Evolutionary conservation across 2,113 vertebrate genomes (phyloP).

Genomic region (Montifringilla adamsi): DNA sequence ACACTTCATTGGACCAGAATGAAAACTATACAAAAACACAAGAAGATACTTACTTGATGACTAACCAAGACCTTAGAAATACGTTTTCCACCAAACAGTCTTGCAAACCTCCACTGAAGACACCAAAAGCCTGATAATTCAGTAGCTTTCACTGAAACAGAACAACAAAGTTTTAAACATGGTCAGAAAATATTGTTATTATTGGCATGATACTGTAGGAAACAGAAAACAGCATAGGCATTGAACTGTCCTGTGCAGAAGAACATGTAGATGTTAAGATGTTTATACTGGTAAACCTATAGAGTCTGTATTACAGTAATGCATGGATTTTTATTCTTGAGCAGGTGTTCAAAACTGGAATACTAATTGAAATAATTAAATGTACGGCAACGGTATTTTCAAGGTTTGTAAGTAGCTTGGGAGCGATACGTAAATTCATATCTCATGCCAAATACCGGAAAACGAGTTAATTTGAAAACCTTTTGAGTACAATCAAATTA

Average conservation of each 20-base stretch:
- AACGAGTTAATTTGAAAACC: not conserved
- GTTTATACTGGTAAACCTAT: not conserved
- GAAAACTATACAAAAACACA: not conserved
- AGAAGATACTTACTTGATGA: not conserved
- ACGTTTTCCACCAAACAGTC: not conserved
- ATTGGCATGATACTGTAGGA: not conserved
- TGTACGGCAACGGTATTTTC: not conserved
- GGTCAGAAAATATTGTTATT: not conserved
- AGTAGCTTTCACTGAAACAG: conserved; percentile 18
- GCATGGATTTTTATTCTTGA: not conserved
- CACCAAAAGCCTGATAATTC: not conserved
- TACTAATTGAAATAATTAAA: not conserved
- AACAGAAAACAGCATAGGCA: not conserved
- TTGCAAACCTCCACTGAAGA: not conserved
- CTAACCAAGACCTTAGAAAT: not conserved
- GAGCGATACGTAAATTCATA: not conserved
- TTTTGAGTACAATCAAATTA: not conserved
- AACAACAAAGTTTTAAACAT: not conserved
- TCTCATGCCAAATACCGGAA: not conserved
- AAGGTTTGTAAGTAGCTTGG: not conserved
- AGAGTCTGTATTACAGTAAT: not conserved
- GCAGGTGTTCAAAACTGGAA: not conserved
- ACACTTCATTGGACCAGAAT: not conserved
- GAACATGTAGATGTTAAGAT: not conserved
- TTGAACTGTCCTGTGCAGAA: not conserved